Evolutionary conservation across 2,888 invertebrate species (phyloP), one percentile per base, ranked within the genome.

Genomic region (Psococerastis gibbosa): DNA sequence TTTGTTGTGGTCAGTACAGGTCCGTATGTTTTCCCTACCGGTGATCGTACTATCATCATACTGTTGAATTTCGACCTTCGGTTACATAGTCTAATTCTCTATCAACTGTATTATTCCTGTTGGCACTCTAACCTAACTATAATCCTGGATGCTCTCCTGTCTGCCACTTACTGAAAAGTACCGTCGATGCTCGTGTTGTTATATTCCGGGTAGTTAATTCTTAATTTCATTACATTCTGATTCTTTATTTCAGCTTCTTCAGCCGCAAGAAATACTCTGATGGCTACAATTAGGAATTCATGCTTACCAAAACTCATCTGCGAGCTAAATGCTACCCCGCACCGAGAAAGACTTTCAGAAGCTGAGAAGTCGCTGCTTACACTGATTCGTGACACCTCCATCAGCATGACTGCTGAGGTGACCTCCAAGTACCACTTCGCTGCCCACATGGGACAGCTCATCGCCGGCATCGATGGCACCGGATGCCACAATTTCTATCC

Each of bases 401-500:
- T 75, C 50, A 68, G 67, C 49, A 69, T 69, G 22, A 68, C 71
- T 51, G 73, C 71, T 13, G 73, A 73, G 60, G 65, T 73, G 46
- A 69, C 73, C 1, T 73, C 73, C 27, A 68, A 69, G 53, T 73
- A 72, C 54, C 73, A 73, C 56, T 73, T 72, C 55, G 75, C 74
- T 8, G 74, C 74, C 17, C 75, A 75, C 56, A 75, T 75, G 74
- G 75, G 74, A 45, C 74, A 75, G 58, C 60, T 75, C 49, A 70
- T 75, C 47, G 66, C 72, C 38, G 74, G 73, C 17, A 61, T 75
- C 35, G 74, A 74, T 55, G 73, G 73, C 51, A 70, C 71, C 51
- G 74, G 74, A 43, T 75, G 75, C 52, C 72, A 75, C 57, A 71
- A 73, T 54, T 73, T 75, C 58, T 75, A 73, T 53, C 73, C 74